phyloP scores from a whole-genome alignment of 2,888 invertebrate species.

The Dynastes tityus region DNA sequence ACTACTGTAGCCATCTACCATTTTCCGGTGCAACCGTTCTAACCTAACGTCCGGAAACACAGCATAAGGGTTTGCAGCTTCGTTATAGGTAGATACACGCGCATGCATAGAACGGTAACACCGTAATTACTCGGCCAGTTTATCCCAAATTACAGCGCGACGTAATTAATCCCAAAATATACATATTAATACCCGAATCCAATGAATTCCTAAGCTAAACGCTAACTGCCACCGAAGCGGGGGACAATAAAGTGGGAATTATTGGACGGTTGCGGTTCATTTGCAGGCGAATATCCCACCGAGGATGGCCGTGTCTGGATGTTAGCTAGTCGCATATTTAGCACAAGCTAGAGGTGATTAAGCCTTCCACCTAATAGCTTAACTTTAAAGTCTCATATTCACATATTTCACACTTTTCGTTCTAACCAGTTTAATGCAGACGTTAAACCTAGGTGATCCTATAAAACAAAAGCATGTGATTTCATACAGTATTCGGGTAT shows the following conservation, averaged over 20 bases:
- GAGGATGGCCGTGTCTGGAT: too few relatives aligned
- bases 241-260: constrained; percentile 22
- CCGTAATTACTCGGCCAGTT: constrained; percentile 32
- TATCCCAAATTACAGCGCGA: constrained; percentile 25
- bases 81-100: background rate
- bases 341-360: too few relatives aligned
- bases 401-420: too few relatives aligned
- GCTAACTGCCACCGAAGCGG: constrained; percentile 10
- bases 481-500: too few relatives aligned
- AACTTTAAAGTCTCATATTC: too few relatives aligned
- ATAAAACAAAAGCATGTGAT: too few relatives aligned
- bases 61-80: too few relatives aligned
- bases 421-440: too few relatives aligned
- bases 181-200: constrained; percentile 39
- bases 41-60: background rate
- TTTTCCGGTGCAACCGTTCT: background rate
- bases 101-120: background rate
- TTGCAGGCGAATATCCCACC: background rate
- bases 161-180: constrained; percentile 41
- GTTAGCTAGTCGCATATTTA: too few relatives aligned
- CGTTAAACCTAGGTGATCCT: too few relatives aligned
- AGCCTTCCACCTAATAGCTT: too few relatives aligned
- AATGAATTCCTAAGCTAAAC: constrained; percentile 24
- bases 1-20: too few relatives aligned
- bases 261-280: constrained; percentile 35